These are phyloP conservation scores for Rhodophaea formosa DNA, from an alignment of 2,888 invertebrate genomes.

Conservation along the genomic window DNA sequence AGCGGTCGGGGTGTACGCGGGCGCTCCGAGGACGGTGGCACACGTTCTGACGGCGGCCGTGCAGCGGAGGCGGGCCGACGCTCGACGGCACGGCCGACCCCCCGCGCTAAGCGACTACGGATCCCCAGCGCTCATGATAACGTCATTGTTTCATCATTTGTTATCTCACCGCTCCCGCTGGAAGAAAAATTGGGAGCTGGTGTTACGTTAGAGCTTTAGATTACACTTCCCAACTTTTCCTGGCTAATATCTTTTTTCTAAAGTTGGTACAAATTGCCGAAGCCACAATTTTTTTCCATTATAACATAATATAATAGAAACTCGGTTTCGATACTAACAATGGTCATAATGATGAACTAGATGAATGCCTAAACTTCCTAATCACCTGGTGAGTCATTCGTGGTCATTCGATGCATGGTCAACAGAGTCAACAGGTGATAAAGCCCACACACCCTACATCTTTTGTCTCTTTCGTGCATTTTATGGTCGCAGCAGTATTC, in stretches of 20 bases:
- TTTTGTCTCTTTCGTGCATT: constrained; percentile 22
- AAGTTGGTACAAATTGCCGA: not conserved
- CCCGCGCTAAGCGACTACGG: constrained; percentile 40
- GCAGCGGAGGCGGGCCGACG: constrained; percentile 42
- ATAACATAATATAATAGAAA: too few species aligned
- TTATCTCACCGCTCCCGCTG: constrained; percentile 53
- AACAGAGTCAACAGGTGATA: constrained; percentile 36
- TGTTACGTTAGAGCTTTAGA: not conserved
- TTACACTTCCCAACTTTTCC: not conserved
- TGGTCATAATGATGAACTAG: not conserved
- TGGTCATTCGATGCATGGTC: constrained; percentile 49
- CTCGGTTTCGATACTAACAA: not conserved
- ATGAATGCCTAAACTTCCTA: constrained; percentile 34
- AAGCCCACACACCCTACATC: constrained; percentile 28
- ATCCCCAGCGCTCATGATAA: constrained; percentile 49
- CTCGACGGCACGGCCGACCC: constrained; percentile 40
- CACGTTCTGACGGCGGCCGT: constrained; percentile 51
- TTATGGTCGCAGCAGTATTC: not conserved
- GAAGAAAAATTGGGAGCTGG: constrained; percentile 39
- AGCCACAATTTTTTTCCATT: too few species aligned
- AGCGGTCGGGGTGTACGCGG: constrained; percentile 46
- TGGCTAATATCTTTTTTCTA: not conserved
- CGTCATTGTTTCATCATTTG: constrained; percentile 66
- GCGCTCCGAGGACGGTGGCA: constrained; percentile 55
- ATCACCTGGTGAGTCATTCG: constrained; percentile 56